A percentile compares a stretch with the other conserved stretches of the same genome.
Conservation (phyloP, 2,113 vertebrate genomes). For the Ceyx cyanopectus region DNA sequence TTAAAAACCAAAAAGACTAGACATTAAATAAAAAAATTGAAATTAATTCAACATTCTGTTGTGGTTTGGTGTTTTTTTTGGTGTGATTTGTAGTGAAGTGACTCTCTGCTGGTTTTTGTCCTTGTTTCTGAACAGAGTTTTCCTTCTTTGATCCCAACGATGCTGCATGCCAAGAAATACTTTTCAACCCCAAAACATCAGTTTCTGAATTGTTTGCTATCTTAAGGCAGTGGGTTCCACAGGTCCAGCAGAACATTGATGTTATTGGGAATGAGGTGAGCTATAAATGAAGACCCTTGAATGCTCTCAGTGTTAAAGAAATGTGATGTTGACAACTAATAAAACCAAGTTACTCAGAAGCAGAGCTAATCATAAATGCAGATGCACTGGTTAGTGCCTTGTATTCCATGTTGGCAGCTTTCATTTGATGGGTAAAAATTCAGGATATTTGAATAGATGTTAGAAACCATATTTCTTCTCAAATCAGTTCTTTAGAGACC, state of each 20-base stretch:
- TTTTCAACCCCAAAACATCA: constrained; percentile 89
- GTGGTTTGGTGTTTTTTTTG: not conserved
- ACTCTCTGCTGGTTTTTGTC: not conserved
- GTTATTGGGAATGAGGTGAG: constrained; percentile 94
- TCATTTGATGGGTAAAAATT: not conserved
- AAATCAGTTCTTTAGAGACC: not conserved
- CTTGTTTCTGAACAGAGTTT: constrained; percentile 83
- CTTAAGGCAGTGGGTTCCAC: constrained; percentile 97
- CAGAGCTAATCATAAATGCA: not conserved
- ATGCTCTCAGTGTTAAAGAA: not conserved
- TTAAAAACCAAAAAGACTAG: not conserved
- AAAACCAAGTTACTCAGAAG: not conserved
- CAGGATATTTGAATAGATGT: not conserved
- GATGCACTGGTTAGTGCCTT: not conserved
- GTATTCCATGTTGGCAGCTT: not conserved
- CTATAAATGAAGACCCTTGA: not conserved
- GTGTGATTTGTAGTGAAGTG: not conserved
- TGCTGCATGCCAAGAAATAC: constrained; percentile 90
- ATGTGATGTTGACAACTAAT: not conserved
- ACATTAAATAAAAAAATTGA: not conserved
- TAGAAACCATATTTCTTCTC: not conserved
- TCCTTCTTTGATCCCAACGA: constrained; percentile 97
- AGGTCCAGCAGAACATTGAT: constrained; percentile 95
- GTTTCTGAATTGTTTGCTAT: constrained; percentile 96
- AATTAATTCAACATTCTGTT: not conserved